Base-by-base conservation (phyloP, 2,113 vertebrate genomes). In the Epinephelus lanceolatus region DNA sequence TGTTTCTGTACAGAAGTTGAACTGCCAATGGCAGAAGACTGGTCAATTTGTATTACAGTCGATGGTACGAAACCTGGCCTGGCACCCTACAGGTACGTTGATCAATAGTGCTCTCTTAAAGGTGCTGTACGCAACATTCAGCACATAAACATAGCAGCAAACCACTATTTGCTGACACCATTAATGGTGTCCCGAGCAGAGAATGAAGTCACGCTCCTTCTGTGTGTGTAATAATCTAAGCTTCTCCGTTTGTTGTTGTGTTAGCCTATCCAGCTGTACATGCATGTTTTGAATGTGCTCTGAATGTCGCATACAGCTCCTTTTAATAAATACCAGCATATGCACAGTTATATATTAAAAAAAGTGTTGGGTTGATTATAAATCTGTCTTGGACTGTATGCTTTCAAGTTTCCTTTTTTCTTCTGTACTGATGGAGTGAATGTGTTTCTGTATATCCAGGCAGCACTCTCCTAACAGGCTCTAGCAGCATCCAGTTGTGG, bases 21-120 rank as follows among this genome's bases (percentile, higher is more conserved):
- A 93, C 85, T 96, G 93, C 90, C 98, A 99, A n/a, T 99, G 98
- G 98, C 97, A 99, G 92, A 98, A 98, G 90, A 97, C 94, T 77
- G 97, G 97, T 51, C 98, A 99, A 65, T 97, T 99, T 93, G 92
- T 94, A 81, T 89, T 99, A 84, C 95, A 97, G 79, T 95, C 96
- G 18, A 85, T 95, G 88, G 97, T 94, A 71, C 96, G 96, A 81
- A 99, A 97, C 93, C 91, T 99, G 88, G 97, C 97, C 0, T 99
- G 98, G 98, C 96, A 98, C 91, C 97, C 98, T 1, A 93, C 96
- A 96, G 98, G 98, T 99, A 96, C 78, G 49, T 66, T 27, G 0
- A 57, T n/a, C 12, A 13, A 67, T 23, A 19, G 0, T n/a, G 13
- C 17, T 59, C 12, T 57, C 15, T 71, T 37, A 63, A 37, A 62